Evolutionary conservation across 2,797 vertebrate genomes (phyloP), one percentile per base, ranked within the genome.

Genomic region (Parauchenoglanis ngamensis): DNA sequence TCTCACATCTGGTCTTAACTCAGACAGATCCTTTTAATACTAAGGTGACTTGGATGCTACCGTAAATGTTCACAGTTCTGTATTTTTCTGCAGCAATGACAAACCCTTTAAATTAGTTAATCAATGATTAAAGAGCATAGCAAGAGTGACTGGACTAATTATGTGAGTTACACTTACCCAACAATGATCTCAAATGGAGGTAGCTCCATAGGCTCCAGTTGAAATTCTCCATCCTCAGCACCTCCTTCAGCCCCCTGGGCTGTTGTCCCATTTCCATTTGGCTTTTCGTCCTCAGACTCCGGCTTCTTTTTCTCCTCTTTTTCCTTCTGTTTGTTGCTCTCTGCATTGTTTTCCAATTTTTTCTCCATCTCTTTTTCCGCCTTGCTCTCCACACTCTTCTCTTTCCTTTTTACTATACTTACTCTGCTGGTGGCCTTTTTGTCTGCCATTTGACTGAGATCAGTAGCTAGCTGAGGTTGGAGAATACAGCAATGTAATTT

Each of bases 181-280:
- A 95, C 95, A 89, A 99, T 95, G 70, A 98, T 98, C 92, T 99
- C 97, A 91, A 99, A 99, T 0, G 98, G 98, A 0, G 98, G 98
- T 89, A 99, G 94, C 56, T 99, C 97, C 23, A 98, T 96, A 81
- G 97, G 95, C 87, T 96, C 94, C 89, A 95, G 92, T 90, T 96
- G 92, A 91, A 96, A 96, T 86, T 95, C 96, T 84, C 95, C 91
- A 72, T 96, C 96, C 93, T 95, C 96, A 67, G 89, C 90, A 46
- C 86, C 84, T 10, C 85, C 89, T 23, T 87, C 85, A 56, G 83
- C 91, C 19, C 86, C 92, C 76, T 90, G 87, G 15, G 13, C 61
- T 40, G 63, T 63, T 76, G 89, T 90, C 40, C 80, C 87, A 23
- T 90, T 91, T 93, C 93, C 88, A 1, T 88, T 52, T 57, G 92